Conservation (phyloP, 2,113 vertebrate species). For the Garra rufa region DNA sequence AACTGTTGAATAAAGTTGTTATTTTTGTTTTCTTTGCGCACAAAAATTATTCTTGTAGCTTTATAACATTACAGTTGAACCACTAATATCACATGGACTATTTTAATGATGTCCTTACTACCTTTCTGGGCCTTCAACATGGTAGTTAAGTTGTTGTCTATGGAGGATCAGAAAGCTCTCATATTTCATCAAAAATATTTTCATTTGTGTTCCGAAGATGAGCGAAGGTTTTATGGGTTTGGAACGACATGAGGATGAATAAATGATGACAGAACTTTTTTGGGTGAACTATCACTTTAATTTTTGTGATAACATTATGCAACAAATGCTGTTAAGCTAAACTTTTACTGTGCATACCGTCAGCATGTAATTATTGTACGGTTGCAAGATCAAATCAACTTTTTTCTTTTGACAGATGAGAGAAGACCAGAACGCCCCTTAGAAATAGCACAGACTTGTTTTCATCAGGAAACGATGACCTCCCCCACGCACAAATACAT, state of each 20-base stretch:
- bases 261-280: neutral
- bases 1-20: no score
- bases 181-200: neutral
- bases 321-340: neutral
- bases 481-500: neutral
- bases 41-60: no score
- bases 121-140: no score
- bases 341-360: neutral
- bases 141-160: no score
- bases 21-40: no score
- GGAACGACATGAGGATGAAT: neutral
- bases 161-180: no score
- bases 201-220: no score
- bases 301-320: neutral
- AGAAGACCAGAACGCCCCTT: neutral
- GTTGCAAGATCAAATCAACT: neutral
- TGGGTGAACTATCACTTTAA: neutral
- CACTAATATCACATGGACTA: no score
- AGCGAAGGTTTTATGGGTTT: no score
- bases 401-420: slow-evolving; percentile 15
- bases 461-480: slow-evolving; percentile 11
- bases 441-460: slow-evolving; percentile 1
- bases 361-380: neutral
- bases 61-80: no score
- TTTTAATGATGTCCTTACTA: no score